phyloP scores from a whole-genome alignment of 2,113 vertebrate genomes.

The Zosterops lateralis region DNA sequence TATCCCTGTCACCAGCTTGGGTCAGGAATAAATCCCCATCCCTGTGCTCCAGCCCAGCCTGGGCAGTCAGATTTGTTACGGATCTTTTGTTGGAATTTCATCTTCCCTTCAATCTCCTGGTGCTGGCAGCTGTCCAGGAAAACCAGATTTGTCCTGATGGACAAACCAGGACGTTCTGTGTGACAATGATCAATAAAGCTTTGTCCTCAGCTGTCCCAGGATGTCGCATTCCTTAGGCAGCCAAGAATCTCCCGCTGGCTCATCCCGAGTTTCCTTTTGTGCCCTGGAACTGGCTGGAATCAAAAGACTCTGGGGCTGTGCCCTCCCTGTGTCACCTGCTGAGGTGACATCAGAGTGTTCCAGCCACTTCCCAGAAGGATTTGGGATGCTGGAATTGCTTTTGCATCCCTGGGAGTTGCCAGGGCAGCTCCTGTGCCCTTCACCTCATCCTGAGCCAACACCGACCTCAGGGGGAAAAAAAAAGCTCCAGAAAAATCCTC shows the following conservation, averaged over 20 bases:
- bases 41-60: background rate
- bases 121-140: background rate
- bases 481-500: background rate
- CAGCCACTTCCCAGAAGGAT: background rate
- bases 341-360: background rate
- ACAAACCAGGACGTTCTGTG: background rate
- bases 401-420: background rate
- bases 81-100: conserved; percentile 17
- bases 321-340: background rate
- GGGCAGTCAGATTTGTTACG: background rate
- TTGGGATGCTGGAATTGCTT: background rate
- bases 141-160: background rate
- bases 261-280: background rate
- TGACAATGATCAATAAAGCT: background rate
- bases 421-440: background rate
- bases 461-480: background rate
- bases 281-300: background rate
- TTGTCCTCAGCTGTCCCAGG: background rate
- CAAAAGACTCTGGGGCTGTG: background rate
- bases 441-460: accelerated
- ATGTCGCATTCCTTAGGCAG: background rate
- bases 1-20: background rate
- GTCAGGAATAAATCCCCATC: background rate
- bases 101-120: background rate
- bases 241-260: background rate